Evolutionary conservation across 2,113 vertebrate genomes (phyloP), one percentile per base, ranked within the genome.

Genomic region (Chamaetylas fuelleborni): DNA sequence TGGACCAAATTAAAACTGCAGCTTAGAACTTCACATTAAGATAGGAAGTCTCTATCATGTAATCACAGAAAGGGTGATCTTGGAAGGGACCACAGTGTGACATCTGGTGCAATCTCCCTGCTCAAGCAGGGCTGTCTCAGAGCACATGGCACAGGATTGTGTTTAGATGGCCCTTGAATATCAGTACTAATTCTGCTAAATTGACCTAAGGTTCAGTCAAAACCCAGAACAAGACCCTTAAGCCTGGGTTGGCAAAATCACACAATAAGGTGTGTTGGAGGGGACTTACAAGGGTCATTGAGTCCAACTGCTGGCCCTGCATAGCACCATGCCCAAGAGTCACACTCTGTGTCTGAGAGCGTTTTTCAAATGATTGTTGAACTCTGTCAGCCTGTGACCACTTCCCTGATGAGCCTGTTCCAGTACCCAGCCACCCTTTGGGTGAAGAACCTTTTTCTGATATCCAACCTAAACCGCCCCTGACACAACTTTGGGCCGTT

Each of bases 401-500:
- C 20, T 77, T 5, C 31, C 53, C 20, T 33, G 31, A 31, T 26
- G 6, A 31, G 1, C 22, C 25, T 42, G 20, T 58, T 58, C 22
- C 45, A 26, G 31, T 8, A 17, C 14, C 17, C 36, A 58, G 0
- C 1, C 17, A 58, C 5, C 14, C 14, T 58, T 17, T n/a, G 42
- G 8, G 9, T 40, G 29, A 65, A 65, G 19, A 56, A 28, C 2
- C 3, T 40, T 65, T 56, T 24, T 3, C 40, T 67, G 43, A 45
- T 22, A 34, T 8, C 9, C 25, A 67, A 4, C 3, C 14, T 36
- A 42, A 76, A 34, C 11, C 16, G 8, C 5, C 20, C 11, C 36
- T 22, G 20, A 22, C 43, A 58, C 17, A 58, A 8, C 7, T 67
- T 67, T 14, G 16, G 17, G 25, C 31, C 5, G 5, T 86, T 43